Evolutionary conservation across 2,888 invertebrate species (phyloP).

Genomic region (Ophioninae sp.): DNA sequence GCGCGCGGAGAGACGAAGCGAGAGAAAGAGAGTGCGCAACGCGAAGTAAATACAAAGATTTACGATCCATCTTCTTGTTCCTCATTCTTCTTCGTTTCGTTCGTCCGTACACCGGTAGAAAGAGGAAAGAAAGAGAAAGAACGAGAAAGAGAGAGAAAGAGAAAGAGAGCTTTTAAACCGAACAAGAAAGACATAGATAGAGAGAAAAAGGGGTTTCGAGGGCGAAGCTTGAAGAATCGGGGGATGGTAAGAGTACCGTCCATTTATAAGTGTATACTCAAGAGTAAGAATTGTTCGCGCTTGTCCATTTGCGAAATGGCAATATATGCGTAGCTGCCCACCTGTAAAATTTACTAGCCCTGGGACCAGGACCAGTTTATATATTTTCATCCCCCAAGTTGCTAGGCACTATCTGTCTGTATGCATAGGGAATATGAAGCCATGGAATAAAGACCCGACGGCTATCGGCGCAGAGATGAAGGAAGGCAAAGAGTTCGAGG

Average conservation of each 20-base stretch:
- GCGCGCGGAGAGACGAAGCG: slow-evolving; percentile 42
- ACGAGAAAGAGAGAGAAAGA: slow-evolving; percentile 4
- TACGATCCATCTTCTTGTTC: slow-evolving; percentile 66
- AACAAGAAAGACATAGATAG: slow-evolving; percentile 8
- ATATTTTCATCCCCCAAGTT: slow-evolving; percentile 65
- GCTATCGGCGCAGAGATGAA: slow-evolving; percentile 35
- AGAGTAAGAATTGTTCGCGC: slow-evolving; percentile 19
- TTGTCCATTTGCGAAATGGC: slow-evolving; percentile 29
- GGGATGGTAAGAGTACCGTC: slow-evolving; percentile 28
- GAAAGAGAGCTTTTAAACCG: slow-evolving; percentile 15
- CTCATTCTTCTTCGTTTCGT: slow-evolving; percentile 48
- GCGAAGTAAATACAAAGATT: slow-evolving; percentile 69
- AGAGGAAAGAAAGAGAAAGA: background rate
- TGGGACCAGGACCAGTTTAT: slow-evolving; percentile 67
- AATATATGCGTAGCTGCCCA: slow-evolving; percentile 61
- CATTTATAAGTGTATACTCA: slow-evolving; percentile 28
- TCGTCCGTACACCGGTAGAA: slow-evolving; percentile 17
- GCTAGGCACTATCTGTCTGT: slow-evolving; percentile 17
- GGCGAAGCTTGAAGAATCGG: slow-evolving; percentile 41
- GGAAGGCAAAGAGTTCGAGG: slow-evolving; percentile 39
- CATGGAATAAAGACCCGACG: slow-evolving; percentile 43
- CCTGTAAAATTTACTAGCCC: slow-evolving; percentile 72
- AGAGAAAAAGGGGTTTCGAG: slow-evolving; percentile 25
- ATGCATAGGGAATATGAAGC: slow-evolving; percentile 28
- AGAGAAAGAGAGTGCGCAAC: slow-evolving; percentile 44